Conservation (phyloP, 2,888 invertebrate species). For the Papilio demoleus region DNA sequence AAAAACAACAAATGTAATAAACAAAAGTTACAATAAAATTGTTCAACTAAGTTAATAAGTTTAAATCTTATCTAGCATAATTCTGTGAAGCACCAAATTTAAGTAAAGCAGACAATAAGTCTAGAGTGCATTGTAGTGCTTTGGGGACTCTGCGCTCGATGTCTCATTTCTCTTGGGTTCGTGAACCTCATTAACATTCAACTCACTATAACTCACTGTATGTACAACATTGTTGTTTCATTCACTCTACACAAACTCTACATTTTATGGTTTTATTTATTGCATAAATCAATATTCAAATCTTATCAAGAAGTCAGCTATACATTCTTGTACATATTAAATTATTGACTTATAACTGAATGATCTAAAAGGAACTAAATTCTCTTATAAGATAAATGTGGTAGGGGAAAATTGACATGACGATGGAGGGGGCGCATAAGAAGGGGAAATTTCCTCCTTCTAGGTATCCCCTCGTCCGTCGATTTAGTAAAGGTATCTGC, state of each 20-base stretch:
- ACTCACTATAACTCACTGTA: constrained; percentile 7
- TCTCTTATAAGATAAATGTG: too few species aligned
- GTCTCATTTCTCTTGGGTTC: constrained; percentile 37
- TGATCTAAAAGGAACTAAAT: too few species aligned
- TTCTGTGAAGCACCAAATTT: constrained; percentile 27
- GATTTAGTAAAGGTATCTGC: too few species aligned
- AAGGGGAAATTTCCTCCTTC: too few species aligned
- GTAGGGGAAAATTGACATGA: too few species aligned
- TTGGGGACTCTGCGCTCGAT: constrained; percentile 16
- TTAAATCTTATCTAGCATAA: constrained; percentile 24
- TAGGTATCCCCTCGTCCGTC: too few species aligned
- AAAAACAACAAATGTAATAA: constrained; percentile 9
- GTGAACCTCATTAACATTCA: constrained; percentile 37
- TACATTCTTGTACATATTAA: too few species aligned
- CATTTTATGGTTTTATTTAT: not conserved
- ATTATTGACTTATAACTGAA: too few species aligned
- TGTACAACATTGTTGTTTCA: constrained; percentile 19
- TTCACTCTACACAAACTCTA: not conserved
- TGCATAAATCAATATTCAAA: not conserved
- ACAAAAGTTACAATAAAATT: constrained; percentile 15
- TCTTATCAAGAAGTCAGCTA: too few species aligned
- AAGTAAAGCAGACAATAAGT: constrained; percentile 36
- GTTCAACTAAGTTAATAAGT: not conserved
- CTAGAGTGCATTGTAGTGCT: constrained; percentile 18
- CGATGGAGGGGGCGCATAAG: too few species aligned